Evolutionary conservation across 2,113 vertebrate species (phyloP).

Genomic region (Alectura lathami): DNA sequence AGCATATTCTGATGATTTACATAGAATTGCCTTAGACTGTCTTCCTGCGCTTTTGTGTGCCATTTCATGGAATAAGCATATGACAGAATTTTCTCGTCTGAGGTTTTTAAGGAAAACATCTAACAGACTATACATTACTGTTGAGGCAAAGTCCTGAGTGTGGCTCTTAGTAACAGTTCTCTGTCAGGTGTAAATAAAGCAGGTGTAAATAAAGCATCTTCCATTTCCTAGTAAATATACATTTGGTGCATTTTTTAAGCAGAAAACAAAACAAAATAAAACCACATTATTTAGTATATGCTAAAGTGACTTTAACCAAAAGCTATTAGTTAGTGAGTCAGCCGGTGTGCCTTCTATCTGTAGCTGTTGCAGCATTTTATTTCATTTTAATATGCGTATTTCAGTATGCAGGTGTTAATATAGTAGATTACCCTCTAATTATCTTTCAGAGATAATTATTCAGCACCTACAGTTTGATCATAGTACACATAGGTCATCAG

Average conservation of each 20-base stretch:
- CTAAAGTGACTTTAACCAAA: background rate
- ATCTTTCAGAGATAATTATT: background rate
- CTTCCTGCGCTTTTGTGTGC: background rate
- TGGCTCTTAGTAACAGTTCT: background rate
- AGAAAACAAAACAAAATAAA: background rate
- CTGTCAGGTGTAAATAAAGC: background rate
- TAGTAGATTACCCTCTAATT: background rate
- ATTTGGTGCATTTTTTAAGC: background rate
- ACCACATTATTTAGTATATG: background rate
- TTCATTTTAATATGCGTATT: background rate
- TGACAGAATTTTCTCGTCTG: background rate
- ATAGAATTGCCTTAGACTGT: background rate
- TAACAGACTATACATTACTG: background rate
- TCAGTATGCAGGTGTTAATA: background rate
- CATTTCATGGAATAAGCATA: background rate
- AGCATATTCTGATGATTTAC: background rate
- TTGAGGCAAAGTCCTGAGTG: background rate
- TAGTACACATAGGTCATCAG: background rate
- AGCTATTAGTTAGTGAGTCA: background rate
- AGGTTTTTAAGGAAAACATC: background rate
- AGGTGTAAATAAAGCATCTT: fast-evolving
- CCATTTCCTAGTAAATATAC: background rate
- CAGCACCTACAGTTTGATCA: background rate
- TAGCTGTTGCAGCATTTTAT: background rate
- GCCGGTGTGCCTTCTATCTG: background rate